These are phyloP conservation scores for Amphibalanus amphitrite DNA, from an alignment of 1,140 invertebrate genomes.

Conservation along the genomic window DNA sequence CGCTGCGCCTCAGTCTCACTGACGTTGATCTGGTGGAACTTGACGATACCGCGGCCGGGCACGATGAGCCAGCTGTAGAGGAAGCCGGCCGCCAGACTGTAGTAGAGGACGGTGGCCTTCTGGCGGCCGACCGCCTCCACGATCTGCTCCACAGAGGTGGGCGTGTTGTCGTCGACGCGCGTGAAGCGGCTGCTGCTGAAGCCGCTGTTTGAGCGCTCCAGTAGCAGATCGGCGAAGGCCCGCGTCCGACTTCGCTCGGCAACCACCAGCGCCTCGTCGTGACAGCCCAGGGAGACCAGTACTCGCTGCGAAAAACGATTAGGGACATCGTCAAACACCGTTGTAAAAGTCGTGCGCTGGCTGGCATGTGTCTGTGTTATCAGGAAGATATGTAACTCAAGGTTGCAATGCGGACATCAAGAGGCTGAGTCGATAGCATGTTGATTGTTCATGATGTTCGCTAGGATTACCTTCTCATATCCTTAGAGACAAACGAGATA, in stretches of 20 bases:
- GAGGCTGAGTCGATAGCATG: no score
- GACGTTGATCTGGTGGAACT: conserved; percentile 49
- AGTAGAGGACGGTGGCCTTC: conserved; percentile 72
- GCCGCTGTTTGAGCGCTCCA: conserved; percentile 22
- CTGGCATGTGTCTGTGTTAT: no score
- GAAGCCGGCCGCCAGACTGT: conserved; percentile 69
- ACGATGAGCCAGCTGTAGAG: conserved; percentile 76
- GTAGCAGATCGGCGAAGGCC: conserved; percentile 40
- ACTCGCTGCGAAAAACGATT: conserved; percentile 56
- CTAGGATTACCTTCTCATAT: no score
- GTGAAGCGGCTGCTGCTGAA: conserved; percentile 15
- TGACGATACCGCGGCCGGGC: conserved; percentile 47
- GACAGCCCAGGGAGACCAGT: conserved; percentile 46
- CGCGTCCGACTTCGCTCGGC: conserved; percentile 62
- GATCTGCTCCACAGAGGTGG: conserved; percentile 40
- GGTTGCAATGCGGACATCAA: no score
- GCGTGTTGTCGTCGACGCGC: conserved; percentile 21
- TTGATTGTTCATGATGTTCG: no score
- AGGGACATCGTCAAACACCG: no score
- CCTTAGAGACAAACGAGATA: no score
- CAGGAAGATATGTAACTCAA: no score
- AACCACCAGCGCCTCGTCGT: conserved; percentile 64
- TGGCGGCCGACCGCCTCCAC: conserved; percentile 70
- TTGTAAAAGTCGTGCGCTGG: no score
- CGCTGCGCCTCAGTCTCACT: conserved; percentile 34